Percentiles rank a stretch among this genome's conserved stretches.
Conservation (phyloP, 2,797 vertebrate species). For the Amblyraja radiata region DNA sequence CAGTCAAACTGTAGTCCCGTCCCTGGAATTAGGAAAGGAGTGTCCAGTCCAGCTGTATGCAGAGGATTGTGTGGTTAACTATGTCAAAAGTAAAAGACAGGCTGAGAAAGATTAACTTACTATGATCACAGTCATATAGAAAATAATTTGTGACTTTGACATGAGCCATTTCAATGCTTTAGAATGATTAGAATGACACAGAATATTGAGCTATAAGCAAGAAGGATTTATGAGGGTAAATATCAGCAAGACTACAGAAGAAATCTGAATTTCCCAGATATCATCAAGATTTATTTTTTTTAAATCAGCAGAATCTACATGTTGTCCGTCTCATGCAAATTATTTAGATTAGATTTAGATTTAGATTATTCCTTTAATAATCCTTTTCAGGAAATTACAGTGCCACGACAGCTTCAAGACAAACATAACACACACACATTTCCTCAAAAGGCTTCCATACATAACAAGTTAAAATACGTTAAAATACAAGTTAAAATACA, state of each 20-base stretch:
- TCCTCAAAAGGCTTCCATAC: too few relatives aligned
- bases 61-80: background rate
- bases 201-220: background rate
- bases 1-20: too few relatives aligned
- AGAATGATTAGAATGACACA: background rate
- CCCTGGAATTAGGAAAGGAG: background rate
- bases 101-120: background rate
- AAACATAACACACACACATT: too few relatives aligned
- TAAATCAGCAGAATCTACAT: background rate
- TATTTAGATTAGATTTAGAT: too few relatives aligned
- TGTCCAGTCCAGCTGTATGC: background rate
- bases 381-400: too few relatives aligned
- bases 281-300: background rate
- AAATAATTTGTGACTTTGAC: background rate
- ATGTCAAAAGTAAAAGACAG: background rate
- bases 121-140: background rate
- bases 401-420: too few relatives aligned
- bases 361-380: too few relatives aligned
- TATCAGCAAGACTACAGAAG: background rate
- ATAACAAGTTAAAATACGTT: too few relatives aligned
- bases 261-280: slow-evolving; percentile 8
- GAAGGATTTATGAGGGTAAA: background rate
- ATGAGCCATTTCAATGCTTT: background rate
- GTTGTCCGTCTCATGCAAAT: background rate
- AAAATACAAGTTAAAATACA: too few relatives aligned